These are phyloP conservation scores for Drosophila quadrilineata DNA, from an alignment of 1,140 invertebrate genomes.

Conservation along the genomic window DNA sequence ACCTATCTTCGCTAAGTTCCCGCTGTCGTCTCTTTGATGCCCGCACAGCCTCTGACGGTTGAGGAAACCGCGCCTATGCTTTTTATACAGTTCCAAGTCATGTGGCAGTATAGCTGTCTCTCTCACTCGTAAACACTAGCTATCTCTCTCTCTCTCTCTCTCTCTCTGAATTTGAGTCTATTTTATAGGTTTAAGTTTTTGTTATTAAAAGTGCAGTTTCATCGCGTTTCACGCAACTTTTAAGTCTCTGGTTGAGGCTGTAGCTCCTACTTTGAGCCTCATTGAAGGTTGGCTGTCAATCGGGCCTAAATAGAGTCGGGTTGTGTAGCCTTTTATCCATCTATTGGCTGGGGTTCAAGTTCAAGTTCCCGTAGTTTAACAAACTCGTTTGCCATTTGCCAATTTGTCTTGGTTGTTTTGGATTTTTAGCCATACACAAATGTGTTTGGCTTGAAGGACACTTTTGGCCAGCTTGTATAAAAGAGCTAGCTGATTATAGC, in stretches of 20 bases:
- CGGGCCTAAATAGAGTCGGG: neutral
- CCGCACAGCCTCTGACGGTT: neutral
- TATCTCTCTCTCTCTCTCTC: neutral
- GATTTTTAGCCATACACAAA: too few species aligned
- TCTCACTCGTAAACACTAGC: neutral
- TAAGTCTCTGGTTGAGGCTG: neutral
- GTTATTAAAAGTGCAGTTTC: slow-evolving; percentile 63
- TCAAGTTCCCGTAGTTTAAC: slow-evolving; percentile 50
- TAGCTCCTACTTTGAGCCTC: slow-evolving; percentile 7
- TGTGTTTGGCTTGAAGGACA: slow-evolving; percentile 56
- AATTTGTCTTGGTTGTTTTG: slow-evolving; percentile 48
- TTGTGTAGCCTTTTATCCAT: neutral
- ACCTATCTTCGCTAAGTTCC: too few species aligned
- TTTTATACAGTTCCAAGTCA: neutral
- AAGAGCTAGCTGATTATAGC: slow-evolving; percentile 3
- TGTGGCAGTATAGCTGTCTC: too few species aligned
- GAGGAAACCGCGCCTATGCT: neutral
- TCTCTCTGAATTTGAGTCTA: neutral
- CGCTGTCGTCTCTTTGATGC: too few species aligned
- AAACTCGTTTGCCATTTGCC: slow-evolving; percentile 58
- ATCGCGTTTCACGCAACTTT: slow-evolving; percentile 29
- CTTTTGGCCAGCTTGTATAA: slow-evolving; percentile 50
- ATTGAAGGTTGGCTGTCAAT: slow-evolving; percentile 10
- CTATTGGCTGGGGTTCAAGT: slow-evolving; percentile 45
- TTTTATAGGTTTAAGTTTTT: neutral